These are phyloP conservation scores for Gavia stellata DNA, from an alignment of 2,113 vertebrate species.

Conservation along the genomic window DNA sequence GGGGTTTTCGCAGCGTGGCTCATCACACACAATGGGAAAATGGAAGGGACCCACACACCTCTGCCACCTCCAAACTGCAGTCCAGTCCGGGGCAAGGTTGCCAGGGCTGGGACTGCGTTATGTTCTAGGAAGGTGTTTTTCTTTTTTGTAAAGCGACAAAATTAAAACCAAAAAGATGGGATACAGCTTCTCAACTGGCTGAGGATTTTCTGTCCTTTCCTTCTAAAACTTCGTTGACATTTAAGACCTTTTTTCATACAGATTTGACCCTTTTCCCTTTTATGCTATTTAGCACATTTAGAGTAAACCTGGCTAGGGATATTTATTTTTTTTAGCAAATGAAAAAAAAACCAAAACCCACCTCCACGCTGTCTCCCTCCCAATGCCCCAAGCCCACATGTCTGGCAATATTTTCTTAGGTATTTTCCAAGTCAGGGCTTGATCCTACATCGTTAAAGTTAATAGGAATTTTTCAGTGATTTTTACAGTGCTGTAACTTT, in stretches of 20 bases:
- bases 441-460: background rate
- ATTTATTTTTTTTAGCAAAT: background rate
- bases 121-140: background rate
- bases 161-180: background rate
- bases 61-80: no score
- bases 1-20: background rate
- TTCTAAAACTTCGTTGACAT: background rate
- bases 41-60: rapidly evolving
- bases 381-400: background rate
- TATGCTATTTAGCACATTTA: background rate
- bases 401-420: background rate
- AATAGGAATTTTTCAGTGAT: background rate
- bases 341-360: background rate
- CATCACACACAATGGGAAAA: rapidly evolving
- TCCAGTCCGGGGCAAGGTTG: background rate
- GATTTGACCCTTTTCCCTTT: background rate
- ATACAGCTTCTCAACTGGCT: background rate
- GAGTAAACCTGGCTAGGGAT: background rate
- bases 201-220: background rate
- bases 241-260: background rate
- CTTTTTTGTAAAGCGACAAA: background rate
- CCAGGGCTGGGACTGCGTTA: background rate
- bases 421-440: slow-evolving; percentile 9
- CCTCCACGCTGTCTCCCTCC: background rate
- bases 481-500: background rate